Evolutionary conservation across 2,888 invertebrate species (phyloP), one percentile per base, ranked within the genome.

Genomic region (Thymelicus acteon): DNA sequence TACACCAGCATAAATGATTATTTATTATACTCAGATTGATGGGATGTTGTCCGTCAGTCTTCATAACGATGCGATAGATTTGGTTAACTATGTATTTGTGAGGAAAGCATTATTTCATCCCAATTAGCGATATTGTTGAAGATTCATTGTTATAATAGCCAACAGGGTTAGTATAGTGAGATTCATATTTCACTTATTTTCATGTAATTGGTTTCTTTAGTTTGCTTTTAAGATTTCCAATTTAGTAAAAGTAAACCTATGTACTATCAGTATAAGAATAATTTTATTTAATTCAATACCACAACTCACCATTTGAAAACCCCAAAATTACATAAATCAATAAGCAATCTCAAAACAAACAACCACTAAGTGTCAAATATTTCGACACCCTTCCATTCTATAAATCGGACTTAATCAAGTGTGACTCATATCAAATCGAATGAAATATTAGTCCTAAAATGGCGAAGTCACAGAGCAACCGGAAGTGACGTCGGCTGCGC

Each of bases 401-500:
- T 80, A 79, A 81, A 80, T 78, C 76, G 73, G 60, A 74, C 74
- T 69, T 73, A 76, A 72, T 75, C 69, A 74, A 73, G 67, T 67
- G 72, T 76, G 57, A 69, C 72, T 61, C 75, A 76, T 78, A 79
- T 81, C 77, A 79, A 85, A 84, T 81, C 82, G 71, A 79, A 82
- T 82, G 81, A 85, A 90, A 88, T 86, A 88, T 89, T 89, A 88
- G 86, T 87, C 87, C 83, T 85, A 86, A 89, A 90, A 83, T 81
- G 77, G 85, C 84, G 80, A 83, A 84, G 83, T 87, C 85, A 86
- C 83, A 82, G 84, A 82, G 76, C 77, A 82, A 82, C 71, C 86
- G 92, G 93, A 92, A 87, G 87, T 89, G 87, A 88, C 88, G 81
- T 81, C 81, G 85, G 85, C 80, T 91, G 92, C 92, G 92, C 92